Conservation (phyloP, 2,113 vertebrate species). For the Perca fluviatilis region DNA sequence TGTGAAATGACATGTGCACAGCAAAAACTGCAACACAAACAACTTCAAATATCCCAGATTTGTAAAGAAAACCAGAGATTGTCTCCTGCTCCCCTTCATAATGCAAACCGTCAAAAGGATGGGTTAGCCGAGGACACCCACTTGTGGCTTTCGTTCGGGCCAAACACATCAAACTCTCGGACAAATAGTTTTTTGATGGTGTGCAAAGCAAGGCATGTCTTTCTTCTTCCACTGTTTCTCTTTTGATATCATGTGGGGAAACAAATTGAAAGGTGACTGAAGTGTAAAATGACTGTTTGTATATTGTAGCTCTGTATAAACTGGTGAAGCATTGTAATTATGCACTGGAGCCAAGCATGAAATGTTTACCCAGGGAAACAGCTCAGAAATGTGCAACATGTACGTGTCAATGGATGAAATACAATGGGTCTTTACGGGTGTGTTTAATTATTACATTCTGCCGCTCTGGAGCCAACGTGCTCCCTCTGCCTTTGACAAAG, state of each 20-base stretch:
- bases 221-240: slow-evolving; percentile 41
- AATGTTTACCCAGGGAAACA: slow-evolving; percentile 53
- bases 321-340: slow-evolving; percentile 68
- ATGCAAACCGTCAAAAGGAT: slow-evolving; percentile 18
- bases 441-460: slow-evolving; percentile 77
- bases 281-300: slow-evolving; percentile 74
- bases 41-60: slow-evolving; percentile 35
- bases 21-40: slow-evolving; percentile 44
- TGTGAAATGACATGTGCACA: slow-evolving; percentile 43
- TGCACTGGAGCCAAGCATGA: slow-evolving; percentile 48
- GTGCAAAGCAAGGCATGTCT: slow-evolving; percentile 41
- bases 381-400: slow-evolving; percentile 47
- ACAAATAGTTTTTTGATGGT: slow-evolving; percentile 50
- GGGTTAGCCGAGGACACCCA: slow-evolving; percentile 11
- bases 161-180: slow-evolving; percentile 48
- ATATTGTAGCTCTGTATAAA: slow-evolving; percentile 59
- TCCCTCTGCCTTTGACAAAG: slow-evolving; percentile 68
- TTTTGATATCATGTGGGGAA: slow-evolving; percentile 63
- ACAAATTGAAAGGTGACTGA: slow-evolving; percentile 76
- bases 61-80: slow-evolving; percentile 40
- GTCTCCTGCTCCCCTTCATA: slow-evolving; percentile 13
- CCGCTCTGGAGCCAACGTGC: slow-evolving; percentile 38
- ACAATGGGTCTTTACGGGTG: slow-evolving; percentile 59
- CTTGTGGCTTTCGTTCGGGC: slow-evolving; percentile 47
- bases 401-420: slow-evolving; percentile 67